phyloP scores from a whole-genome alignment of 2,888 invertebrate species.

The Himalopsyche tibetana region DNA sequence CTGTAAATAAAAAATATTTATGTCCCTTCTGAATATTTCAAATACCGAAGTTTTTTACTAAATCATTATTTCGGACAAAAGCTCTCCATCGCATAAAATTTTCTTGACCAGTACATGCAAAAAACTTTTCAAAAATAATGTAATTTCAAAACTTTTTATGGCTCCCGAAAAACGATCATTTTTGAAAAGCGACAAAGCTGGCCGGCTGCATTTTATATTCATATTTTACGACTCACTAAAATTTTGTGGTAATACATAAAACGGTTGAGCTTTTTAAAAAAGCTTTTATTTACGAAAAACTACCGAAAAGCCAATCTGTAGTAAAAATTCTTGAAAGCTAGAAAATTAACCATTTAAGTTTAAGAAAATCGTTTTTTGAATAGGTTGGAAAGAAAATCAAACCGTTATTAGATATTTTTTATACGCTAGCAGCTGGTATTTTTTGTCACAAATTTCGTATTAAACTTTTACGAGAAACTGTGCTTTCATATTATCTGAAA shows the following conservation, averaged over 20 bases:
- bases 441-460: too few relatives aligned
- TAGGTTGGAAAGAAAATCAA: too few relatives aligned
- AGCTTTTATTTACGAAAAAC: background rate
- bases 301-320: background rate
- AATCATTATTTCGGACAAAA: background rate
- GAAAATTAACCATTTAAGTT: too few relatives aligned
- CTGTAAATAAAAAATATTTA: too few relatives aligned
- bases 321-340: background rate
- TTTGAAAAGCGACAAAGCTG: background rate
- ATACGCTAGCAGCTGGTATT: too few relatives aligned
- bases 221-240: background rate
- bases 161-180: background rate
- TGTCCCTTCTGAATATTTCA: too few relatives aligned
- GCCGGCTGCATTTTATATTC: constrained; percentile 15
- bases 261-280: background rate
- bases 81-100: background rate
- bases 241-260: background rate
- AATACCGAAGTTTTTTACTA: too few relatives aligned
- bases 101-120: background rate
- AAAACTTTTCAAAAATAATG: background rate
- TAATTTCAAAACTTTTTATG: background rate
- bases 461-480: too few relatives aligned
- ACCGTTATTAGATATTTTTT: too few relatives aligned
- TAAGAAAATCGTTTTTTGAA: too few relatives aligned
- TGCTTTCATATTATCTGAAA: too few relatives aligned